A percentile compares a stretch with the other conserved stretches of the same genome.
phyloP scores from a whole-genome alignment of 2,888 invertebrate species.

The Drosophila siamana region DNA sequence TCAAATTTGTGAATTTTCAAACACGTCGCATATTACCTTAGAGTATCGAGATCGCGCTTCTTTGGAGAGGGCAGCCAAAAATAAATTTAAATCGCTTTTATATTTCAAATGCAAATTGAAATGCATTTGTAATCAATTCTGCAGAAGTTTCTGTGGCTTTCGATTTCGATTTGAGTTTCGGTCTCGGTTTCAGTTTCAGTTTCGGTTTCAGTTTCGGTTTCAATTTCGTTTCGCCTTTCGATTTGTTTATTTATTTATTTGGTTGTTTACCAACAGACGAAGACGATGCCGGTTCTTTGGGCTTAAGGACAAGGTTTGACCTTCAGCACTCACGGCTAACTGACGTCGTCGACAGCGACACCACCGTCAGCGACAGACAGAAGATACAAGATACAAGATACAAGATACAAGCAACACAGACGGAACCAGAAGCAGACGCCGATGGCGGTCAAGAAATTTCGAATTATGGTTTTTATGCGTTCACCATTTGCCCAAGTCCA shows the following conservation, averaged over 20 bases:
- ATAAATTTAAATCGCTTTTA: neutral
- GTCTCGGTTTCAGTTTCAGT: constrained; percentile 13
- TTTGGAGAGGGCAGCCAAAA: too few relatives aligned
- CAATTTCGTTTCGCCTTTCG: constrained; percentile 48
- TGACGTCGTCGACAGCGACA: constrained; percentile 29
- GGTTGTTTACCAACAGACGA: constrained; percentile 34
- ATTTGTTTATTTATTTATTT: constrained; percentile 45
- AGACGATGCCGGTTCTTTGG: constrained; percentile 58
- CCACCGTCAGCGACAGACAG: constrained; percentile 21
- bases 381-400: neutral
- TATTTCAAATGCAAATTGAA: constrained; percentile 52
- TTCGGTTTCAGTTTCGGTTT: constrained; percentile 15
- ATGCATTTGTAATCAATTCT: constrained; percentile 61
- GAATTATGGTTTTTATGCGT: constrained; percentile 24
- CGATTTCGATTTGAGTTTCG: neutral
- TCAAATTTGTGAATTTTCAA: too few relatives aligned
- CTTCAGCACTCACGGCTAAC: constrained; percentile 40
- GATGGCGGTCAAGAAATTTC: constrained; percentile 45
- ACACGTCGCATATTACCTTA: neutral
- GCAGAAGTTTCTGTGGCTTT: constrained; percentile 49
- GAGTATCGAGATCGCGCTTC: neutral
- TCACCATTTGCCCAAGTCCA: neutral
- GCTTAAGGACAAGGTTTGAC: constrained; percentile 76
- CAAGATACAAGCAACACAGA: neutral
- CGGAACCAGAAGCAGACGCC: constrained; percentile 42